These are phyloP conservation scores for Stictocephala bisonia DNA, from an alignment of 2,888 invertebrate species.

Conservation along the genomic window DNA sequence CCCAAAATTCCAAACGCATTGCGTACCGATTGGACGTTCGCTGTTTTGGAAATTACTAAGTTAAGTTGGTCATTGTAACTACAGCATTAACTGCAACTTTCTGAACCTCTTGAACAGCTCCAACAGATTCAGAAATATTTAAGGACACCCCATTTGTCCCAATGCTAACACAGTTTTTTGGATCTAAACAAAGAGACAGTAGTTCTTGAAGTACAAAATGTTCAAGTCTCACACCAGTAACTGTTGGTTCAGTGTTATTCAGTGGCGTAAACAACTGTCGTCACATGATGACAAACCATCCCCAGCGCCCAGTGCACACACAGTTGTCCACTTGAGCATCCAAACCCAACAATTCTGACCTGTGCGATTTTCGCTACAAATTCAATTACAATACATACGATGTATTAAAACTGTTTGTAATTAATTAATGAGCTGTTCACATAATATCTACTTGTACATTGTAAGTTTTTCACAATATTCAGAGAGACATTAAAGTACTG, in stretches of 20 bases:
- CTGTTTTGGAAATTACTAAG: constrained; percentile 1
- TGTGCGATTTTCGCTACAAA: too few species aligned
- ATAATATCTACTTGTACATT: too few species aligned
- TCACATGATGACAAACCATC: too few species aligned
- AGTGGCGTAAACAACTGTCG: too few species aligned
- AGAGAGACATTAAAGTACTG: too few species aligned
- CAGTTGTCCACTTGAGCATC: too few species aligned
- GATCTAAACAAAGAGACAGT: background rate
- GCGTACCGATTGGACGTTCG: background rate
- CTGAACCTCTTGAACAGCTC: constrained; percentile 19
- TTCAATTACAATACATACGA: too few species aligned
- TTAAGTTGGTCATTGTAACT: background rate
- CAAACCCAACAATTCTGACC: too few species aligned
- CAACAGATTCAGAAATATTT: constrained; percentile 11
- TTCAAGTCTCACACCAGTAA: constrained; percentile 4
- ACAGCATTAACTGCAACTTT: constrained; percentile 4
- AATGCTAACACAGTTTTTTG: constrained; percentile 6
- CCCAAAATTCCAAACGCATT: background rate
- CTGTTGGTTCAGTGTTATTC: background rate
- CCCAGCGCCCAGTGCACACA: too few species aligned
- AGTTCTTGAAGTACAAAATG: background rate
- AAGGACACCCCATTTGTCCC: constrained; percentile 15
- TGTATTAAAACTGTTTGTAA: too few species aligned
- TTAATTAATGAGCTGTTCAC: too few species aligned
- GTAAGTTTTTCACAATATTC: too few species aligned